Conservation (phyloP, 2,888 invertebrate species). For the Callyntrura sp. region DNA sequence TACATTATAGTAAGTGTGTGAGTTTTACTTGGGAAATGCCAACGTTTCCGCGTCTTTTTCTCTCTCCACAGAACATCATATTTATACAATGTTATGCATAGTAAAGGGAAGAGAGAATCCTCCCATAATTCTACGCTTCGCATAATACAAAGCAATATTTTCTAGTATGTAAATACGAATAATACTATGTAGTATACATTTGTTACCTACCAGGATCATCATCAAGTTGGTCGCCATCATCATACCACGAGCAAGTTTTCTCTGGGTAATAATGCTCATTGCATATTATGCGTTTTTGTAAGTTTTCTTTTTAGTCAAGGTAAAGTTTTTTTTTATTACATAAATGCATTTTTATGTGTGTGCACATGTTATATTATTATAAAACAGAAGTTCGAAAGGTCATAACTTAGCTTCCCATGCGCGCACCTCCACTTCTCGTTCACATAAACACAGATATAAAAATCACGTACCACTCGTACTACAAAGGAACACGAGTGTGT, state of each 20-base stretch:
- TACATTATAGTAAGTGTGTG: slow-evolving; percentile 16
- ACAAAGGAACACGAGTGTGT: neutral
- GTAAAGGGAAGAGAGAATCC: slow-evolving; percentile 10
- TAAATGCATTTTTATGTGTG: slow-evolving; percentile 48
- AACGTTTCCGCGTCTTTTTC: slow-evolving; percentile 64
- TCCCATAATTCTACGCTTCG: neutral
- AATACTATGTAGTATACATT: slow-evolving; percentile 47
- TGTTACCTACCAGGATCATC: slow-evolving; percentile 54
- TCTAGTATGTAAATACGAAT: neutral
- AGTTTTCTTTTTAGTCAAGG: slow-evolving; percentile 62
- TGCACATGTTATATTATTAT: slow-evolving; percentile 39
- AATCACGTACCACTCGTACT: neutral
- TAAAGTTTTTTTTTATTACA: slow-evolving; percentile 66
- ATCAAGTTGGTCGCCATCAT: slow-evolving; percentile 16
- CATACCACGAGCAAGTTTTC: slow-evolving; percentile 44
- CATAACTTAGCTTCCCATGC: slow-evolving; percentile 66
- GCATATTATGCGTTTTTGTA: slow-evolving; percentile 4
- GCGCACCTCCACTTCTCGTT: slow-evolving; percentile 38
- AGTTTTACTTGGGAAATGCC: slow-evolving; percentile 59
- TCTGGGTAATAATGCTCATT: slow-evolving; percentile 14
- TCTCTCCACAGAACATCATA: slow-evolving; percentile 41
- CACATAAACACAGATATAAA: neutral
- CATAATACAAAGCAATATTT: neutral
- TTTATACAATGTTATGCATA: neutral
- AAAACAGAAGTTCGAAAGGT: slow-evolving; percentile 74